These are phyloP conservation scores for Exocentrus adspersus DNA, from an alignment of 2,888 invertebrate genomes.

Conservation along the genomic window DNA sequence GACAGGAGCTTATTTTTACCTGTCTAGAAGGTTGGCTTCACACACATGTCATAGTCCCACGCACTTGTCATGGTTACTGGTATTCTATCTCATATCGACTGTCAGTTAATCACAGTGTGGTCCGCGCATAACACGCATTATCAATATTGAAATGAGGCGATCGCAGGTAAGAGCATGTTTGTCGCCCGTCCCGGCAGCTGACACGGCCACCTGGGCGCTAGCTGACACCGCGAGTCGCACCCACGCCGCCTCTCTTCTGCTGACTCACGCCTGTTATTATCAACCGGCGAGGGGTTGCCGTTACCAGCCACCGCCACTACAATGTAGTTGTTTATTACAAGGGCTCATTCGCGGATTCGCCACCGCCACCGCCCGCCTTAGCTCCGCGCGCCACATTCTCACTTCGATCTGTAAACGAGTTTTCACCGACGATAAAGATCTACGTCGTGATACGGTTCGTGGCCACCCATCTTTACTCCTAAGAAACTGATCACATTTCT, in stretches of 20 bases:
- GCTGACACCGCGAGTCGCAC: slow-evolving; percentile 54
- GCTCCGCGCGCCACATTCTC: slow-evolving; percentile 9
- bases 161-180: slow-evolving; percentile 55
- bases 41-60: slow-evolving; percentile 55
- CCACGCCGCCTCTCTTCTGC: slow-evolving; percentile 57
- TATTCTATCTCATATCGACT: slow-evolving; percentile 58
- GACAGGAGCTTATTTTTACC: slow-evolving; percentile 55
- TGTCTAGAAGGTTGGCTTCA: slow-evolving; percentile 51
- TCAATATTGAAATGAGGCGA: slow-evolving; percentile 61
- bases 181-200: slow-evolving; percentile 61
- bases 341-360: slow-evolving; percentile 40
- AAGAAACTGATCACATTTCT: too few relatives aligned
- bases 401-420: slow-evolving; percentile 25
- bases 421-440: slow-evolving; percentile 29
- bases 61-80: slow-evolving; percentile 54
- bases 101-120: slow-evolving; percentile 59
- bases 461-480: slow-evolving; percentile 13
- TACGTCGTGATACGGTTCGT: slow-evolving; percentile 18
- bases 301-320: slow-evolving; percentile 47
- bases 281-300: slow-evolving; percentile 53
- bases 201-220: slow-evolving; percentile 62
- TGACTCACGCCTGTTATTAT: slow-evolving; percentile 59
- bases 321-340: slow-evolving; percentile 53
- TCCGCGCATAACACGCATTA: slow-evolving; percentile 58
- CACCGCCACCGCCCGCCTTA: slow-evolving; percentile 29